phyloP scores from a whole-genome alignment of 2,888 invertebrate genomes.

The Cancer borealis region DNA sequence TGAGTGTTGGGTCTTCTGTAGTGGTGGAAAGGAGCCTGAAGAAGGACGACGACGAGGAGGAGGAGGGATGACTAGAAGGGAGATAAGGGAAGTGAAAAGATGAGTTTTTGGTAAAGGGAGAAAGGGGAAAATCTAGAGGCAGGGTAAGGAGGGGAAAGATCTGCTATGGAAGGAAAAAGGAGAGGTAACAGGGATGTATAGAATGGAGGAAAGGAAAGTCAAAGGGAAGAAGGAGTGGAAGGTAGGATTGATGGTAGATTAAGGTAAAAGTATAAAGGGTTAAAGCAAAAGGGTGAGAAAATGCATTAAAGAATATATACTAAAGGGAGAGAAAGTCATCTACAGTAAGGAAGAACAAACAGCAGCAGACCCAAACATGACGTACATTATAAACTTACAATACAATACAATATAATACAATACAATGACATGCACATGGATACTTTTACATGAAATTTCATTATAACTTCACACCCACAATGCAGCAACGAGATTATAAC shows the following conservation, averaged over 20 bases:
- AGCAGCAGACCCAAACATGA: neutral
- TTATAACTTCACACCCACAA: slow-evolving; percentile 1
- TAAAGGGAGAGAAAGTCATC: neutral
- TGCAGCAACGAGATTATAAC: neutral
- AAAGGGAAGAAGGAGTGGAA: neutral
- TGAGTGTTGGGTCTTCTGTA: neutral
- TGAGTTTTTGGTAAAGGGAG: neutral
- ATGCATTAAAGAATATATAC: neutral
- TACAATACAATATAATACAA: neutral
- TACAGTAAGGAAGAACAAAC: neutral
- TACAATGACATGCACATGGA: neutral
- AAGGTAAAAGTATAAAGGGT: neutral
- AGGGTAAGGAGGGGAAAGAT: neutral
- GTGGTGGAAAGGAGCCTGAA: neutral
- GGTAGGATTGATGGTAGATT: neutral
- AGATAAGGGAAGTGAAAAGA: neutral
- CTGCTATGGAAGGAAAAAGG: neutral
- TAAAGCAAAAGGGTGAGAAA: neutral
- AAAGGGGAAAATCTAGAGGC: neutral
- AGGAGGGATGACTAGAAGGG: neutral
- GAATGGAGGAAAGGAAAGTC: neutral
- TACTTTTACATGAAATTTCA: neutral
- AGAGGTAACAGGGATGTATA: neutral
- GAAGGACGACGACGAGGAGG: neutral
- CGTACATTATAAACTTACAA: too few species aligned